Percentiles rank a stretch among this genome's conserved stretches.
These are phyloP conservation scores for Pristiophorus japonicus DNA, from an alignment of 2,113 vertebrate species.

Conservation along the genomic window DNA sequence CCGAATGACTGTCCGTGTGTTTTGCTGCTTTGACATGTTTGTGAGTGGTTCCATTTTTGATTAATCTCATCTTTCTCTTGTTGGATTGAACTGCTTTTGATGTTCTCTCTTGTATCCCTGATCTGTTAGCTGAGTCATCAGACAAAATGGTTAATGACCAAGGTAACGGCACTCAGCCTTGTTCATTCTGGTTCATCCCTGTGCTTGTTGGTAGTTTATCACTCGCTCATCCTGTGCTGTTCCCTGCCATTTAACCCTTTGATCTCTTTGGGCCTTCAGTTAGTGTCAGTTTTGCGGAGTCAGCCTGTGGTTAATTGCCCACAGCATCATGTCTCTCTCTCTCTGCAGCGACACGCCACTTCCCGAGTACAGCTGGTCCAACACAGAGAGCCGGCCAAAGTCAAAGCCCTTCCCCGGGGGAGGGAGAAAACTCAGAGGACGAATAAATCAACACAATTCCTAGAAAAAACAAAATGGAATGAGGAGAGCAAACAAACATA, in stretches of 20 bases:
- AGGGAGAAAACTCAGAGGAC: background rate
- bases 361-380: background rate
- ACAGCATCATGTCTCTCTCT: background rate
- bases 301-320: background rate
- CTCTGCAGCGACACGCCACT: background rate
- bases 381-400: background rate
- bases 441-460: background rate
- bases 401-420: background rate
- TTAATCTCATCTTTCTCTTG: slow-evolving; percentile 13
- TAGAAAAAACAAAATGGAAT: background rate
- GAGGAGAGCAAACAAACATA: background rate
- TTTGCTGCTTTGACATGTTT: slow-evolving; percentile 5
- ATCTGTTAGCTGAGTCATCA: slow-evolving; percentile 92
- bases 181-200: slow-evolving; percentile 29
- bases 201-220: background rate
- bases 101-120: slow-evolving; percentile 66
- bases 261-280: background rate
- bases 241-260: slow-evolving; percentile 21
- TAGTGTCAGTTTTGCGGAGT: background rate
- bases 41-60: slow-evolving; percentile 8
- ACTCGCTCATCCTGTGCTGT: background rate
- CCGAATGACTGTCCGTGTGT: background rate
- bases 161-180: slow-evolving; percentile 77
- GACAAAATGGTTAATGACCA: slow-evolving; percentile 99
- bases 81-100: slow-evolving; percentile 54